These are phyloP conservation scores for Subanguina moxae DNA, from an alignment of 1,140 invertebrate genomes.

Conservation along the genomic window DNA sequence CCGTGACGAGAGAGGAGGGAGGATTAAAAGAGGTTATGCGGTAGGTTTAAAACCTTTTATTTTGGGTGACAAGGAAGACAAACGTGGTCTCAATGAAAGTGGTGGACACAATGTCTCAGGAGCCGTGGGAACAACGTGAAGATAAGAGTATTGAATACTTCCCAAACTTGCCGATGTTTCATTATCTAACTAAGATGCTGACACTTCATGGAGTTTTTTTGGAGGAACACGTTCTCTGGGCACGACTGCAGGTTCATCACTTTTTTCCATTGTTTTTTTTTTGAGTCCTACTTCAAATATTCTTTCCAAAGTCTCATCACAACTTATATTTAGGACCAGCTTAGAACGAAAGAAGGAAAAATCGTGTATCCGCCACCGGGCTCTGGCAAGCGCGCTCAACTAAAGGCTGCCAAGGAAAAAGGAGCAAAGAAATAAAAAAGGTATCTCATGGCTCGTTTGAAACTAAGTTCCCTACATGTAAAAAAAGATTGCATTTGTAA, in stretches of 20 bases:
- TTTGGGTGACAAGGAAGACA: not conserved
- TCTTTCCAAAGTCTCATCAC: not conserved
- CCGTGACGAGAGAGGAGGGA: no score
- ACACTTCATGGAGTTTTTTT: conserved; percentile 54
- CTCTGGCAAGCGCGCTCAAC: conserved; percentile 41
- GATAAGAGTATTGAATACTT: conserved; percentile 47
- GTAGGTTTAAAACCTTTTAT: no score
- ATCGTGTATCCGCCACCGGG: conserved; percentile 52
- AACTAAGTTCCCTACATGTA: no score
- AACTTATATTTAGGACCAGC: conserved; percentile 41
- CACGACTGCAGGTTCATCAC: conserved; percentile 43
- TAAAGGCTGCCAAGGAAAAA: not conserved
- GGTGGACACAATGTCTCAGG: conserved; percentile 52
- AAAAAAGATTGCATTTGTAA: no score
- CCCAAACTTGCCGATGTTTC: conserved; percentile 58
- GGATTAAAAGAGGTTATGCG: no score
- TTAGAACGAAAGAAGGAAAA: conserved; percentile 53
- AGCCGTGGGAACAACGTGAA: conserved; percentile 53
- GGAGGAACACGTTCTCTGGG: conserved; percentile 56
- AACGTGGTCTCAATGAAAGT: conserved; percentile 39
- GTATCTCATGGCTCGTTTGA: no score
- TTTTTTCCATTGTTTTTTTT: conserved; percentile 14
- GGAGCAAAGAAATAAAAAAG: no score
- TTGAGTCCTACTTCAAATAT: not conserved
- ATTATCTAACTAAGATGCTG: conserved; percentile 58